Percentiles rank a stretch among this genome's conserved stretches.
Evolutionary conservation across 2,888 invertebrate species (phyloP).

Genomic region (Macrosoma leucophasiata): DNA sequence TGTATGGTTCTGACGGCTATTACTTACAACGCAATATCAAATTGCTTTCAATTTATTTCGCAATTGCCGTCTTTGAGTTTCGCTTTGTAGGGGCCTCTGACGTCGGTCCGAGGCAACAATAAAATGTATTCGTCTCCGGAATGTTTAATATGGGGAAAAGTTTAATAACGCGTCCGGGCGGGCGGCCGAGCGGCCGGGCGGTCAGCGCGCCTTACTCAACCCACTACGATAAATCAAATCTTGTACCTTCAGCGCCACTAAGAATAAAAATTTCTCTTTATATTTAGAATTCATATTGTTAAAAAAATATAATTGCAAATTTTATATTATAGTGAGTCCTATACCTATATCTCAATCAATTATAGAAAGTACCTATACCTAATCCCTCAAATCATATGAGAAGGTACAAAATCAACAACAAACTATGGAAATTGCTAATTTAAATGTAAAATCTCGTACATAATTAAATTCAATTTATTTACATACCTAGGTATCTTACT

Average conservation of each 20-base stretch:
- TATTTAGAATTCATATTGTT: too few relatives aligned
- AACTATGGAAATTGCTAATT: too few relatives aligned
- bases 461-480: too few relatives aligned
- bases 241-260: constrained; percentile 63
- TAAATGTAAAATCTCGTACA: too few relatives aligned
- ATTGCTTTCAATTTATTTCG: constrained; percentile 76
- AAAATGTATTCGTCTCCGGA: constrained; percentile 77
- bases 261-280: constrained; percentile 68
- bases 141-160: constrained; percentile 78
- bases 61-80: constrained; percentile 77
- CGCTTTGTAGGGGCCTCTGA: constrained; percentile 75
- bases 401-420: too few relatives aligned
- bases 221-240: constrained; percentile 73
- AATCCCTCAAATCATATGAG: too few relatives aligned
- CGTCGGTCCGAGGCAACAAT: constrained; percentile 75
- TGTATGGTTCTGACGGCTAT: constrained; percentile 68
- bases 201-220: constrained; percentile 53
- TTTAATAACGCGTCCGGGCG: constrained; percentile 75
- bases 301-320: too few relatives aligned
- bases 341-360: too few relatives aligned
- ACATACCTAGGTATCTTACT: too few relatives aligned
- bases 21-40: constrained; percentile 76
- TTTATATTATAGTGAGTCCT: too few relatives aligned
- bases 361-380: too few relatives aligned
- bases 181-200: constrained; percentile 40